Base-by-base conservation (phyloP, 2,888 invertebrate genomes). In the Leptopilina syphax region DNA sequence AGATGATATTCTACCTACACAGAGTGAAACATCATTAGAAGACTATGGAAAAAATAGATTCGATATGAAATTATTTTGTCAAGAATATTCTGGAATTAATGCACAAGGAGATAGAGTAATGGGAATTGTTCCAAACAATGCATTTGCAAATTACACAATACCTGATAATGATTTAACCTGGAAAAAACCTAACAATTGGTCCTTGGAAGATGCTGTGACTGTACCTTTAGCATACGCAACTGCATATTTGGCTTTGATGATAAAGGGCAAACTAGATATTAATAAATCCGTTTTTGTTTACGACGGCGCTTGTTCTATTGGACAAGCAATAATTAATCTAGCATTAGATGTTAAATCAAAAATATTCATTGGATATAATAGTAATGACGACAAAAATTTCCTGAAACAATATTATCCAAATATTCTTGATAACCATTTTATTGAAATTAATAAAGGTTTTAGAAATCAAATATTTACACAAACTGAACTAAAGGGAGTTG, bases 1-100 rank as follows among this genome's bases (percentile, higher is more conserved):
- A 94, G 93, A 57, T 47, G 84, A 84, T 27, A 50, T 82, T 0
- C 63, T 44, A 0, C 10, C 96, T 0, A 97, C 98, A 0, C 96
- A 97, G 0, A 98, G 97, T 3, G 94, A 96, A 1, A 95, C 97
- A 1, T 96, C 96, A 0, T 93, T 93, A 41, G 93, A 93, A 2
- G 93, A 95, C 9, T 88, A 94, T 44, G 93, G 94, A 18, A 94
- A 96, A 84, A 95, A 95, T 83, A 94, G 94, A 85, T 93, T 95
- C 0, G 93, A 94, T 83, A 12, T 12, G 9, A 68, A n/a, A 57
- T 81, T 68, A 1, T 80, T 83, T 27, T 96, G 96, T 0, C 94
- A 96, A 80, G 96, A 96, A 85, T 94, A 94, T 85, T 94, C 95
- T 1, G 96, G 96, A 44, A 92, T 93, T 76, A 93, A 93, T 76